A percentile compares a stretch with the other conserved stretches of the same genome.
Conservation (phyloP, 2,113 vertebrate species). For the Macquaria ambigua region DNA sequence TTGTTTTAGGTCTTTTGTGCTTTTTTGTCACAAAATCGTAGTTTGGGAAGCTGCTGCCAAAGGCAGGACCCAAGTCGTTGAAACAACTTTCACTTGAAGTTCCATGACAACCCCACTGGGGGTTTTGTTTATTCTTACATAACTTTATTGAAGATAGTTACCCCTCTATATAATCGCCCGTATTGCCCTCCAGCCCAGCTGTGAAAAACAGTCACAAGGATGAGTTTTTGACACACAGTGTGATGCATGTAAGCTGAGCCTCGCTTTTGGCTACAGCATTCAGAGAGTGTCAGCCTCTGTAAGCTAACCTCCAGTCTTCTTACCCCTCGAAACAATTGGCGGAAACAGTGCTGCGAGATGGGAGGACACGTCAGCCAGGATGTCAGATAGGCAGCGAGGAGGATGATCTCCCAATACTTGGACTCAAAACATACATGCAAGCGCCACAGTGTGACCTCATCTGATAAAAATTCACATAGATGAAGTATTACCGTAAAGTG, state of each 20-base stretch:
- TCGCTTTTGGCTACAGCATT: not conserved
- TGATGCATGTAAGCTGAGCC: constrained; percentile 24
- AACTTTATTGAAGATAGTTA: constrained; percentile 41
- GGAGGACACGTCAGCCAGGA: constrained; percentile 71
- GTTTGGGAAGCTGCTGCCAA: not conserved
- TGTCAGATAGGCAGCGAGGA: constrained; percentile 64
- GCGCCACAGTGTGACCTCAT: not conserved
- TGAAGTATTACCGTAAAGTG: not conserved
- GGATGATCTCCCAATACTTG: constrained; percentile 22
- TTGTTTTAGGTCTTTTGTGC: not conserved
- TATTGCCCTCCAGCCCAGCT: not conserved
- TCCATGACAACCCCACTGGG: not conserved
- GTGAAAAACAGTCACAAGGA: constrained; percentile 54
- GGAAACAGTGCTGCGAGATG: constrained; percentile 71
- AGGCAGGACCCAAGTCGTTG: too few relatives aligned
- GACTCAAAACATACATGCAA: not conserved
- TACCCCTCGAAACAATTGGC: constrained; percentile 73
- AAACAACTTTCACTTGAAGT: not conserved
- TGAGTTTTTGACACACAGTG: constrained; percentile 9
- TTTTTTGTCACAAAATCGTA: not conserved
- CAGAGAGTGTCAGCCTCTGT: constrained; percentile 42
- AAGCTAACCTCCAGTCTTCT: constrained; percentile 51
- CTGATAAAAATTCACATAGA: not conserved
- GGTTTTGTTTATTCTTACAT: constrained; percentile 19
- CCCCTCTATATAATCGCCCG: not conserved